These are phyloP conservation scores for Tribolium castaneum DNA, from an alignment of 1,140 invertebrate species.

Conservation along the genomic window DNA sequence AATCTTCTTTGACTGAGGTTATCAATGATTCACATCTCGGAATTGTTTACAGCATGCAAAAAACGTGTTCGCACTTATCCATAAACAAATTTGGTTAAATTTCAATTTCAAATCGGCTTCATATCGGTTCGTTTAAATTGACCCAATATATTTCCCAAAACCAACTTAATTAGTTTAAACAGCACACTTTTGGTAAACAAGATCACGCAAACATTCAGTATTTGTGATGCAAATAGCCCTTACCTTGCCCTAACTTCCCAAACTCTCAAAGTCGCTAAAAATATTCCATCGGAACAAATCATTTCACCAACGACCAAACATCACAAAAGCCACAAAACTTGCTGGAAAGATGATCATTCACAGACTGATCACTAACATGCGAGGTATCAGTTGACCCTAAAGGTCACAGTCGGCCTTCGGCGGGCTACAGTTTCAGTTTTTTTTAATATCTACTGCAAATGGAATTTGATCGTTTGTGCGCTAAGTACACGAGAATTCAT, in stretches of 20 bases:
- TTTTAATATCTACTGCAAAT: not conserved
- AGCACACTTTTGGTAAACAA: not conserved
- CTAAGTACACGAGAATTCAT: not conserved
- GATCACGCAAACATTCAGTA: not conserved
- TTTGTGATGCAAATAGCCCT: not conserved
- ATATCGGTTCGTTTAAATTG: no score
- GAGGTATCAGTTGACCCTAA: constrained; percentile 42
- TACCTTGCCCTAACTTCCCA: not conserved
- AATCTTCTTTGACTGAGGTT: constrained; percentile 3
- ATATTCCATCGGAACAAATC: not conserved
- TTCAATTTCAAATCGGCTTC: not conserved
- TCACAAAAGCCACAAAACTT: constrained; percentile 23
- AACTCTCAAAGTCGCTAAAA: not conserved
- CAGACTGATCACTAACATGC: constrained; percentile 36
- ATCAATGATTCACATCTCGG: not conserved
- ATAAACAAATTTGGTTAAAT: not conserved
- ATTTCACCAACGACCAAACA: not conserved
- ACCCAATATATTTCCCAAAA: not conserved
- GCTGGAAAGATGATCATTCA: constrained; percentile 32
- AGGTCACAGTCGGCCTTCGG: constrained; percentile 32
- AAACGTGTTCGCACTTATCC: not conserved
- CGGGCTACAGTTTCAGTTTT: constrained; percentile 23
- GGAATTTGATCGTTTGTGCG: constrained; percentile 21
- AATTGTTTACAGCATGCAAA: constrained; percentile 1
- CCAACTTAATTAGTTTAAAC: not conserved